These are phyloP conservation scores for Emydocephalus ijimae DNA, from an alignment of 2,113 vertebrate genomes.

Conservation along the genomic window DNA sequence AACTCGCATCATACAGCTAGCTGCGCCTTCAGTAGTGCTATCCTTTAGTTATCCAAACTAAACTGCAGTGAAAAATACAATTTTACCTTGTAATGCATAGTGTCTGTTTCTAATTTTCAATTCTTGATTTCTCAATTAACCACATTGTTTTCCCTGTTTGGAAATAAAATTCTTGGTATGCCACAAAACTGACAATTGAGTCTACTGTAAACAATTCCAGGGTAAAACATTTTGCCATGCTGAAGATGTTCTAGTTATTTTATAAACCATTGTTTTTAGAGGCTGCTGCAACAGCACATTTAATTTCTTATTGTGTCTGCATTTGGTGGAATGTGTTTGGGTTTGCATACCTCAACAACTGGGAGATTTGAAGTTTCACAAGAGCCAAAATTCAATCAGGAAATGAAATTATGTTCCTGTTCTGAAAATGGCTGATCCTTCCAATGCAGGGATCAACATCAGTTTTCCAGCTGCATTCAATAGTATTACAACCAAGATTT, in stretches of 20 bases:
- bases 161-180: conserved; percentile 57
- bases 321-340: conserved; percentile 25
- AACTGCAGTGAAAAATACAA: background rate
- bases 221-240: conserved; percentile 51
- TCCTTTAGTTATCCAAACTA: background rate
- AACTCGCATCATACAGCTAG: background rate
- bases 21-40: background rate
- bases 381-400: conserved; percentile 25
- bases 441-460: conserved; percentile 6
- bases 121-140: conserved; percentile 51
- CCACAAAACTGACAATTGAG: conserved; percentile 55
- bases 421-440: background rate
- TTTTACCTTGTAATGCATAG: background rate
- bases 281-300: conserved; percentile 68
- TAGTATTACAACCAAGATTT: background rate
- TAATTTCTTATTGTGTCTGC: conserved; percentile 53
- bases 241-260: conserved; percentile 54
- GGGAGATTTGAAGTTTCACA: conserved; percentile 39
- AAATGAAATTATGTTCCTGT: conserved; percentile 34
- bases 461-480: conserved; percentile 18
- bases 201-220: conserved; percentile 51
- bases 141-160: conserved; percentile 57
- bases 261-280: conserved; percentile 49
- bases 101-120: conserved; percentile 65
- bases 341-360: conserved; percentile 41